Evolutionary conservation across 1,140 invertebrate genomes (phyloP).

Genomic region (Panagrolaimus sp.): DNA sequence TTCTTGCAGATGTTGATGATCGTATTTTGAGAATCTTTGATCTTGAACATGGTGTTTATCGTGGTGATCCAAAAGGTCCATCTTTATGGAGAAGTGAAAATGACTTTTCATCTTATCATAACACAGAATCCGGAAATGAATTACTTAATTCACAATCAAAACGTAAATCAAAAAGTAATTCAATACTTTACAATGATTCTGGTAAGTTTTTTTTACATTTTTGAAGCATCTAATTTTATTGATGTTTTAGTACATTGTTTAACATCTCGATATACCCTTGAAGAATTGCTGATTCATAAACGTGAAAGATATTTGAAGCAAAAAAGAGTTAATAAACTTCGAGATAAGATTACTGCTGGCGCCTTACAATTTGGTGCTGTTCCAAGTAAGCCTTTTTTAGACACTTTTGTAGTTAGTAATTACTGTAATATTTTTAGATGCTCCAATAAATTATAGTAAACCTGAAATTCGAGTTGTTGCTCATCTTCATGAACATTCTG

Average conservation of each 20-base stretch:
- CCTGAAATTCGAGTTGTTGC: conserved; percentile 35
- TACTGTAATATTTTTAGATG: too few species aligned
- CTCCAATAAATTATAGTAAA: background rate
- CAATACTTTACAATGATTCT: too few species aligned
- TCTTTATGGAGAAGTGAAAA: too few species aligned
- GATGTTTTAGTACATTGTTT: background rate
- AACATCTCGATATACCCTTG: conserved; percentile 26
- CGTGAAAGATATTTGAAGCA: conserved; percentile 35
- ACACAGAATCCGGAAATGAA: too few species aligned
- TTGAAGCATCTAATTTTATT: too few species aligned
- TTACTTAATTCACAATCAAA: background rate
- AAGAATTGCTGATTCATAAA: conserved; percentile 38
- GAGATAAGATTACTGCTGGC: conserved; percentile 22
- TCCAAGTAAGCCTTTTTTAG: conserved; percentile 15
- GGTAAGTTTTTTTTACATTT: too few species aligned
- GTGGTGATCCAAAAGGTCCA: too few species aligned
- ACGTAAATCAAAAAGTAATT: background rate
- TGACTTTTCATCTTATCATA: too few species aligned
- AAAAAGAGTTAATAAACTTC: conserved; percentile 31
- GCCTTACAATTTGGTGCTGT: background rate
- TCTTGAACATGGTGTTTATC: conserved; percentile 18
- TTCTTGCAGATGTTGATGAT: conserved; percentile 19
- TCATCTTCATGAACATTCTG: conserved; percentile 44
- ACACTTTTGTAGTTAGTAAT: too few species aligned
- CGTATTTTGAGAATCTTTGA: conserved; percentile 26